Base-by-base conservation (phyloP, 1,140 invertebrate genomes). In the Papilio xuthus region DNA sequence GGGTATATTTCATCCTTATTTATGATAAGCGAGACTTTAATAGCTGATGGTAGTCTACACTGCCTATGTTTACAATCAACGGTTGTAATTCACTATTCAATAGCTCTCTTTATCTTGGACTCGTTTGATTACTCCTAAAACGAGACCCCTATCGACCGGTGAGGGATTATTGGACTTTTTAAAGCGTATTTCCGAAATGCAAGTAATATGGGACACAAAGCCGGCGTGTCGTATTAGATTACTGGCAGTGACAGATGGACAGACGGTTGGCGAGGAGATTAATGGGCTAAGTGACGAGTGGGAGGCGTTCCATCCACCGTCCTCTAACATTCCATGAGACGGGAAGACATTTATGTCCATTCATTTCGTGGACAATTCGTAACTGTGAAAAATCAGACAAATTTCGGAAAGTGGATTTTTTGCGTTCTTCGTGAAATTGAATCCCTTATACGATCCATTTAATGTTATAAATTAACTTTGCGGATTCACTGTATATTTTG, bases 201-300 rank as follows among this genome's bases (percentile, higher is more conserved):
- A 83, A 88, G 86, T 90, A 90, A 88, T 88, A 88, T 84, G 85
- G 86, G 89, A 89, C 88, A 91, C 92, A 91, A 93, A 93, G 88
- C 87, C 86, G 85, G 89, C 90, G 90, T 92, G 91, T 92, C 91
- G 89, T 91, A 92, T 93, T 92, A 92, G 91, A 93, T 93, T 93
- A 93, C 84, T 89, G 88, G 82, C 88, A 85, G 87, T 92, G 92
- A 93, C 89, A 90, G 91, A 91, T 89, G 88, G 88, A 88, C 88
- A 86, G 86, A 89, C 90, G 83, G 87, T 84, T 89, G 85, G 82
- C 81, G 82, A 82, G 81, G 86, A 91, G 91, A 93, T 92, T 90
- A 92, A 93, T 93, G 91, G 82, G 88, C 88, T 90, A 90, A 92
- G 91, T 92, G 91, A 91, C 89, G 88, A 91, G 90, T 92, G 89